Base-by-base conservation (phyloP, 2,113 vertebrate genomes). In the Cololabis saira region DNA sequence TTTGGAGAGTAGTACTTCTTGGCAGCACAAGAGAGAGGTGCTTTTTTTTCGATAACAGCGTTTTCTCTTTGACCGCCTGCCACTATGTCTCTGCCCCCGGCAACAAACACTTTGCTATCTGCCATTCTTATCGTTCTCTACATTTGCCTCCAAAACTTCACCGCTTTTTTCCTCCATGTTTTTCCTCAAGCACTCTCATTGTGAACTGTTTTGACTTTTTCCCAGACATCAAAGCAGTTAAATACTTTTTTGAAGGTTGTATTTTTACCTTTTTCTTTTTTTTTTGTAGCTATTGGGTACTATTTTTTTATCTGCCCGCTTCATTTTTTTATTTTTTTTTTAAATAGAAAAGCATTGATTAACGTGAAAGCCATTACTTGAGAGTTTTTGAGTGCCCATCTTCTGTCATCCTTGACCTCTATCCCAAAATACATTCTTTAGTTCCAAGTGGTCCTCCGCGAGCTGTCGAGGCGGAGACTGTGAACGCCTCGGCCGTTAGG, bases 361-460 rank as follows among this genome's bases (percentile, higher is more conserved):
- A 30, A 77, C 67, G 40, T 62, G 54, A 71, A 53, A 67, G 47
- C 76, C 69, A 82, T 74, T 67, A 54, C 61, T 53, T 74, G 37
- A 80, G 68, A 84, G 71, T 24, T 83, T 87, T 81, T 37, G 33
- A 73, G 55, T 83, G 51, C 54, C 82, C 69, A 49, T 82, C 83
- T 67, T 56, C 71, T 76, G 55, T 86, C 74, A 87, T 77, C 67
- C 71, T 73, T 90, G 82, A 96, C 83, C 93, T 96, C 67, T 91
- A 93, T 96, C 92, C 95, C 86, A 93, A 96, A 95, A 94, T 98
- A 93, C 96, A 95, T 93, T 37, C 95, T 96, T 92, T 96, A 98
- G 96, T 98, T 96, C 98, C 97, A 93, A 96, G 96, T 85, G 97
- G 97, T 92, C 95, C 97, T 90, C 97, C 95, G 86, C 95, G 94